Base-by-base conservation (phyloP, 1,140 invertebrate species). In the Habropoda laboriosa region DNA sequence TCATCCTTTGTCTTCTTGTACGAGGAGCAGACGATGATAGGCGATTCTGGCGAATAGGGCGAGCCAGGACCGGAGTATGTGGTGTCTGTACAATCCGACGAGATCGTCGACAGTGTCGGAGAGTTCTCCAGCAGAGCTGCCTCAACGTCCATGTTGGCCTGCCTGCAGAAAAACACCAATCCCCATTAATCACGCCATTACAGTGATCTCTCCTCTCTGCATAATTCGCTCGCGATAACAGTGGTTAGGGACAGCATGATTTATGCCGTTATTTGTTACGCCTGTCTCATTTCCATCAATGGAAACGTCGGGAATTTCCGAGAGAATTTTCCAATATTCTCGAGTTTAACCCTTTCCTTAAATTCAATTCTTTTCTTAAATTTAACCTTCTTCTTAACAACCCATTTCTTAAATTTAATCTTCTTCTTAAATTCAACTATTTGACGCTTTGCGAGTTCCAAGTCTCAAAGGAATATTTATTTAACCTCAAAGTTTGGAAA, bases 121-220 rank as follows among this genome's bases (percentile, higher is more conserved):
- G 92, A 92, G 79, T 88, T 86, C 74, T 92, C 91, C 55, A 92
- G 81, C 24, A 92, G 84, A 40, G 90, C 91, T 80, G 90, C 91
- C 87, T 92, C 90, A 80, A 84, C 90, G 87, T 92, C 91, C 90
- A 91, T 92, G 85, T 86, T 90, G 70, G n/a, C 53, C 74, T 70
- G 45, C 53, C 74, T 77, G 53, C 16, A 38, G 58, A 45, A 57
- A 57, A n/a, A 47, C 38, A 58, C 21, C 7, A 12, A 7, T 24
- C 18, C 47, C 57, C 51, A 35, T 70, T 57, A 70, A 18, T 70
- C n/a, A 24, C 13, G 13, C 1, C 12, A n/a, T n/a, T n/a, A n/a
- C n/a, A n/a, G 32, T 42, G 30, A 32, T 16, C 45, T 7, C 21
- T 16, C 21, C 61, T 8, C 40, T 64, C 24, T 21, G 24, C 24